Evolutionary conservation across 1,140 invertebrate genomes (phyloP), one percentile per base, ranked within the genome.

Genomic region (Hesperophylax magnus): DNA sequence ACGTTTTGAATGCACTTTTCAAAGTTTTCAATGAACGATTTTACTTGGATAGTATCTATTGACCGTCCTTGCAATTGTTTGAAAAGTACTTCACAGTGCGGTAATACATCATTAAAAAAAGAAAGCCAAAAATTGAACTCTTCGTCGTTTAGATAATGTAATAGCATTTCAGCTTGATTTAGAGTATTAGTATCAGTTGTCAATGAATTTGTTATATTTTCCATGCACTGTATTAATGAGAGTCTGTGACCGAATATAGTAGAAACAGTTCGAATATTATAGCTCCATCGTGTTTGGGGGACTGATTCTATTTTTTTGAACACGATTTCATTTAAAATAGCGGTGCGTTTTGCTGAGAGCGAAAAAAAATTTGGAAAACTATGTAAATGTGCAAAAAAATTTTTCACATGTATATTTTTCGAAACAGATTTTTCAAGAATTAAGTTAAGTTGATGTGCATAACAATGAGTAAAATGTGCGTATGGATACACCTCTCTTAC

Each of bases 101-200:
- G 58, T 61, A 61, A 61, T 22, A 61, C 7, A 20, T 61, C 58
- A 61, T 22, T 24, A 20, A 61, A 61, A 22, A 61, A 61, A 18
- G n/a, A 61, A 20, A 61, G 58, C 3, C 58, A 61, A 61, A 61
- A 61, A 61, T 24, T 61, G 58, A 61, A 61, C 17, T 61, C 58
- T 9, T 61, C 58, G 9, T 61, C 58, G 24, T 61, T 61, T 22
- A 61, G 58, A 61, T 61, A 61, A 61, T 61, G 58, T 61, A 61
- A 61, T 9, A 61, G 20, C 20, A 61, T 61, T 56, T 22, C 58
- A 20, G 58, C 58, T 60, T 60, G 58, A 60, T 60, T 60, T 9
- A n/a, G 14, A 24, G 58, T 61, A 61, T 61, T 61, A 61, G 22
- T 4, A 61, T 61, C 58, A 3, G 58, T 61, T 61, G 58, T 18